Evolutionary conservation across 2,888 invertebrate species (phyloP).

Genomic region (Spodoptera littoralis): DNA sequence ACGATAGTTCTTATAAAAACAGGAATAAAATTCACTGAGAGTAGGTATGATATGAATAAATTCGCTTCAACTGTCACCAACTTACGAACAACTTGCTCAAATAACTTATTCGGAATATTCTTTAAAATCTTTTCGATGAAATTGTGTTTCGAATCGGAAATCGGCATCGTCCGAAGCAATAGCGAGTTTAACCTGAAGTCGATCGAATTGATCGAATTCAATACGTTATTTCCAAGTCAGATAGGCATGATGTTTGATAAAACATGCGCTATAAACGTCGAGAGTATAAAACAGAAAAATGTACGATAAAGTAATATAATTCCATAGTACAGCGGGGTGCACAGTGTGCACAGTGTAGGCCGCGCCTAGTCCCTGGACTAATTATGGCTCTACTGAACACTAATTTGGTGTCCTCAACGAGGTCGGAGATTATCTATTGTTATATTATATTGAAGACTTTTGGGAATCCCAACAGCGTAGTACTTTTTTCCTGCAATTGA

Average conservation of each 20-base stretch:
- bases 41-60: neutral
- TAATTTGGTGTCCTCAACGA: constrained; percentile 1
- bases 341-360: neutral
- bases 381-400: constrained; percentile 3
- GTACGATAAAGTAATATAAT: constrained; percentile 17
- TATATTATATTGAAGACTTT: neutral
- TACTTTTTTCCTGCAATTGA: too few species aligned
- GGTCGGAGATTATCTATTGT: constrained; percentile 15
- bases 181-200: constrained; percentile 1
- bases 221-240: constrained; percentile 22
- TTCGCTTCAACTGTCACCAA: constrained; percentile 4
- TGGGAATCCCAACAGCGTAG: too few species aligned
- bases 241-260: constrained; percentile 27
- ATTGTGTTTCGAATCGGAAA: neutral
- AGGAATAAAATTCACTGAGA: neutral
- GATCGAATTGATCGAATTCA: constrained; percentile 24
- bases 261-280: constrained; percentile 13
- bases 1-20: neutral
- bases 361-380: neutral
- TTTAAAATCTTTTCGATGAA: neutral
- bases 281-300: constrained; percentile 20
- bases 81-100: neutral
- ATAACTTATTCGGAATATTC: neutral
- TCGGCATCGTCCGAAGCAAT: neutral
- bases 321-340: constrained; percentile 3